Conservation (phyloP, 2,113 vertebrate genomes). For the Buteo buteo region DNA sequence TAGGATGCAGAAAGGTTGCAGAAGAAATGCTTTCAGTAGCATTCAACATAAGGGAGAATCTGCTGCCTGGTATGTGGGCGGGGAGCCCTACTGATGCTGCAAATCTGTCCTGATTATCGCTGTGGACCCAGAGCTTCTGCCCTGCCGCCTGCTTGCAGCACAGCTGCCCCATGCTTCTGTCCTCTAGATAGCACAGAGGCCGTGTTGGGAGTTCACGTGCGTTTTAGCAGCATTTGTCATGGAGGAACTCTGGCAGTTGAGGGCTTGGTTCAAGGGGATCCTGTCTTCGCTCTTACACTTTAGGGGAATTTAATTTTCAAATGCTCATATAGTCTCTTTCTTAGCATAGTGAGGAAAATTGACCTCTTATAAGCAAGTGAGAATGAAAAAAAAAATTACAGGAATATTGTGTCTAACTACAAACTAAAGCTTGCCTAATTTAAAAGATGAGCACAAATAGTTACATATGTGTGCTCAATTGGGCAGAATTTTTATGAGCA, state of each 20-base stretch:
- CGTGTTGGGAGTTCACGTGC: fast-evolving
- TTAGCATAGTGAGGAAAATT: background rate
- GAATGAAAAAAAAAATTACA: background rate
- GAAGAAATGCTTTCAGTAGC: background rate
- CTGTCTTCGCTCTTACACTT: background rate
- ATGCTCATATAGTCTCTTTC: background rate
- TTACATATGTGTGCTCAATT: background rate
- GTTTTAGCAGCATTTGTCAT: background rate
- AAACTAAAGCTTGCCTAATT: background rate
- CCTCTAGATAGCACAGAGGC: no score
- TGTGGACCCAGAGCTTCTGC: background rate
- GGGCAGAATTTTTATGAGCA: background rate
- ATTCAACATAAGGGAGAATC: background rate
- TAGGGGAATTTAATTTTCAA: background rate
- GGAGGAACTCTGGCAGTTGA: background rate
- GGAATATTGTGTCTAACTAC: background rate
- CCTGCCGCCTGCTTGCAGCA: background rate
- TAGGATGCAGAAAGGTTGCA: background rate
- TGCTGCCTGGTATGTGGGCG: background rate
- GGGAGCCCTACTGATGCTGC: background rate
- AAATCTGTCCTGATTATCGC: background rate
- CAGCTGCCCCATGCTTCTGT: background rate
- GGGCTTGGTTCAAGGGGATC: background rate
- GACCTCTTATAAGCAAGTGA: background rate
- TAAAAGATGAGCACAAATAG: background rate